phyloP scores from a whole-genome alignment of 2,113 vertebrate species.

The Sinosuthora webbiana region DNA sequence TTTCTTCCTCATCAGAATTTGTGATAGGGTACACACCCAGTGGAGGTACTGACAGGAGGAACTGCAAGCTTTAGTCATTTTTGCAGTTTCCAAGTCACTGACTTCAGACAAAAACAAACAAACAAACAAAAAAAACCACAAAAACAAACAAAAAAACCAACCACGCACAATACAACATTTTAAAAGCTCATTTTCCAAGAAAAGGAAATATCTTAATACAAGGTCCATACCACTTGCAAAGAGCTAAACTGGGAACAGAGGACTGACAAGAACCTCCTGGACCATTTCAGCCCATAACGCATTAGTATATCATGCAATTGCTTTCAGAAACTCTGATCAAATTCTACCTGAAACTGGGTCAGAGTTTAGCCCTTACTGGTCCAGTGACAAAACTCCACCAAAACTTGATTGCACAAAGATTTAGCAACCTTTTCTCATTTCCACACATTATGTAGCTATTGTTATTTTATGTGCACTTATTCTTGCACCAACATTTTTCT shows the following conservation, averaged over 20 bases:
- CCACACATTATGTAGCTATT: neutral
- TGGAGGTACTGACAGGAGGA: neutral
- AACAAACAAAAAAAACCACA: neutral
- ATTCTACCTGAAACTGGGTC: neutral
- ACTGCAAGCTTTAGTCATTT: neutral
- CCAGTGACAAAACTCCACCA: neutral
- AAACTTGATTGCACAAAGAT: neutral
- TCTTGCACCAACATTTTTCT: conserved; percentile 23
- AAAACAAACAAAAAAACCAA: neutral
- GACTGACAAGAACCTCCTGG: neutral
- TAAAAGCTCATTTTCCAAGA: neutral
- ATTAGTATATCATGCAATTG: neutral
- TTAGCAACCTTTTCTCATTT: neutral
- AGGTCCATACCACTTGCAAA: neutral
- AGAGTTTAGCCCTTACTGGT: neutral
- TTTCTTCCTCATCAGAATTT: neutral
- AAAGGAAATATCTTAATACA: neutral
- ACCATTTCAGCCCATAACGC: neutral
- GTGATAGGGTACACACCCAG: neutral
- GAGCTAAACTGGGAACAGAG: neutral
- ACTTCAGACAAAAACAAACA: neutral
- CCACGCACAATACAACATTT: neutral
- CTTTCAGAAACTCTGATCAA: neutral
- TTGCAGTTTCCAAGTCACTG: neutral
- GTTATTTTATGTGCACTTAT: neutral